phyloP scores from a whole-genome alignment of 2,797 vertebrate genomes.

The Pseudochromis fuscus region DNA sequence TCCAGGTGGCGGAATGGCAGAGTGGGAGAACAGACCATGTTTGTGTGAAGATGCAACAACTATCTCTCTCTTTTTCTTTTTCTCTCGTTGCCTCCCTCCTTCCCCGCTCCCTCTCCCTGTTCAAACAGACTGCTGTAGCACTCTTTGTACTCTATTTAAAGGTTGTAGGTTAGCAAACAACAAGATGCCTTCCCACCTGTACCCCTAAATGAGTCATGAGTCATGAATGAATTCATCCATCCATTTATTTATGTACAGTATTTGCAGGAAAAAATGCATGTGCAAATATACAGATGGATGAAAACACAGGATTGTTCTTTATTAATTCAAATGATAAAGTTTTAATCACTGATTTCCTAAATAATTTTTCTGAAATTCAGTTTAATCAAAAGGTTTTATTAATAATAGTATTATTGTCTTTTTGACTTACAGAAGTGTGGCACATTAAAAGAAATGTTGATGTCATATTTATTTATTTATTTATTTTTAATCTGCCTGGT shows the following conservation, averaged over 20 bases:
- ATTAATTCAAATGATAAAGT: slow-evolving; percentile 6
- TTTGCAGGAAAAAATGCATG: slow-evolving; percentile 29
- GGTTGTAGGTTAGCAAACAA: slow-evolving; percentile 81
- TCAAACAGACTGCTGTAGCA: slow-evolving; percentile 74
- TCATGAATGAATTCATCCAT: slow-evolving; percentile 66
- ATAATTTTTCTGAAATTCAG: neutral
- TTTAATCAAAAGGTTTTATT: neutral
- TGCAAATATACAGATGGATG: slow-evolving; percentile 13
- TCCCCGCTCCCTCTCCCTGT: slow-evolving; percentile 40
- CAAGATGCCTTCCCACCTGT: slow-evolving; percentile 77
- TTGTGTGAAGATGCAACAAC: slow-evolving; percentile 86
- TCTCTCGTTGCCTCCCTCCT: slow-evolving; percentile 45
- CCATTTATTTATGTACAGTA: slow-evolving; percentile 49
- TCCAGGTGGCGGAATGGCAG: slow-evolving; percentile 84
- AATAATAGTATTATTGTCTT: neutral
- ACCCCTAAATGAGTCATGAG: slow-evolving; percentile 73
- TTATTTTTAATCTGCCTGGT: neutral
- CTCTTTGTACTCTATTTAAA: slow-evolving; percentile 82
- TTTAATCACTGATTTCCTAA: slow-evolving; percentile 10
- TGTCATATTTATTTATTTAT: too few species aligned
- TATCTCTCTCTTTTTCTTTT: slow-evolving; percentile 72
- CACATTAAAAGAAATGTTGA: too few species aligned
- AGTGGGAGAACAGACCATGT: slow-evolving; percentile 85
- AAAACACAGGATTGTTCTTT: slow-evolving; percentile 1
- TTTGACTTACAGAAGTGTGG: neutral